These are phyloP conservation scores for Oppia nitens DNA, from an alignment of 1,140 invertebrate species.

Conservation along the genomic window DNA sequence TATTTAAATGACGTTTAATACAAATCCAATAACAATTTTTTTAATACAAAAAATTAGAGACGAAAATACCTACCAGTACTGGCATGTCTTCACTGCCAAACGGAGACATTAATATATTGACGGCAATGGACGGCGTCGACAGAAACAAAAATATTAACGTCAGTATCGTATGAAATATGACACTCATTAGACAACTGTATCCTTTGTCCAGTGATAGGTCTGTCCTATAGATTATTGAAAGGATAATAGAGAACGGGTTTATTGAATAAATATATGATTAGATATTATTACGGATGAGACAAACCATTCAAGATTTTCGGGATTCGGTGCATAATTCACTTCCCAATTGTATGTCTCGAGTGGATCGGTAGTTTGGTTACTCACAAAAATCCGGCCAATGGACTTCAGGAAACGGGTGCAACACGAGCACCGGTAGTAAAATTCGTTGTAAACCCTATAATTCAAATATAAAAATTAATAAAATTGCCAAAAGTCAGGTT, in stretches of 20 bases:
- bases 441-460: constrained; percentile 22
- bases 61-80: too few species aligned
- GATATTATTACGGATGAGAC: background rate
- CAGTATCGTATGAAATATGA: constrained; percentile 59
- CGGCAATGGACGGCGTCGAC: constrained; percentile 49
- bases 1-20: background rate
- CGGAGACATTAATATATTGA: constrained; percentile 49
- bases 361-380: constrained; percentile 19
- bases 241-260: background rate
- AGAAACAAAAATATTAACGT: constrained; percentile 74
- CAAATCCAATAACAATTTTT: too few species aligned
- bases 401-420: constrained; percentile 9
- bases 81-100: background rate
- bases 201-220: constrained; percentile 64
- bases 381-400: constrained; percentile 1
- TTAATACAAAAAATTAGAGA: too few species aligned
- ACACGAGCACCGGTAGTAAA: constrained; percentile 13
- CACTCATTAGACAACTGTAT: constrained; percentile 71
- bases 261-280: background rate
- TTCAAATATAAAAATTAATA: constrained; percentile 24
- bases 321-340: constrained; percentile 67
- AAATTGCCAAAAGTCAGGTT: background rate
- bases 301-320: constrained; percentile 77
- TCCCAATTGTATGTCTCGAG: constrained; percentile 59
- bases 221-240: constrained; percentile 40